Percentiles rank a stretch among this genome's conserved stretches.
Evolutionary conservation across 1,140 invertebrate genomes (phyloP).

Genomic region (Leptinotarsa lineolata): DNA sequence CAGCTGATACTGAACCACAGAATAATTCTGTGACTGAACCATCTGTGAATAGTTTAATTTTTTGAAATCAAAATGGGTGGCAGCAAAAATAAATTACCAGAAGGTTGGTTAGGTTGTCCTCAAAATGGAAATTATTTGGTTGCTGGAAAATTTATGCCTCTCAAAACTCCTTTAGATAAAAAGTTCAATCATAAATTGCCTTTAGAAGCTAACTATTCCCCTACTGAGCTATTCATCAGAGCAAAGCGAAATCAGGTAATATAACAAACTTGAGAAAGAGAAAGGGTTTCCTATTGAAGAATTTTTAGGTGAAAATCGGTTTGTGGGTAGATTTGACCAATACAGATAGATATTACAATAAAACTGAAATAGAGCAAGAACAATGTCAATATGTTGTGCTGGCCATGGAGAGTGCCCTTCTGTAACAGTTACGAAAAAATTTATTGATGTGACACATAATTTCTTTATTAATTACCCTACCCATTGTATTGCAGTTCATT

Average conservation of each 20-base stretch:
- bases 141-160: constrained; percentile 20
- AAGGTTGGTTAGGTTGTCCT: constrained; percentile 22
- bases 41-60: no score
- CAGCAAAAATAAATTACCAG: constrained; percentile 13
- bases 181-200: constrained; percentile 15
- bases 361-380: constrained; percentile 71
- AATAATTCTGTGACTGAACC: no score
- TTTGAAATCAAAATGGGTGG: not conserved
- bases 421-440: constrained; percentile 73
- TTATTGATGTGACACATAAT: constrained; percentile 75
- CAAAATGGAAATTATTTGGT: constrained; percentile 24
- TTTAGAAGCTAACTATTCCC: not conserved
- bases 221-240: constrained; percentile 11
- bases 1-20: no score
- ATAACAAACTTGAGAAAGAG: not conserved
- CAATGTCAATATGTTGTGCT: constrained; percentile 81
- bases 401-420: constrained; percentile 84
- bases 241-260: constrained; percentile 22
- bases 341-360: constrained; percentile 89
- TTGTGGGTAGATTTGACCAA: constrained; percentile 98
- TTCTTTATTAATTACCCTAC: constrained; percentile 79
- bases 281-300: constrained; percentile 57
- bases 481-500: constrained; percentile 88
- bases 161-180: constrained; percentile 22
- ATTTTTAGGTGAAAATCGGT: constrained; percentile 71